Base-by-base conservation (phyloP, 2,888 invertebrate genomes). In the Ochlodes sylvanus region DNA sequence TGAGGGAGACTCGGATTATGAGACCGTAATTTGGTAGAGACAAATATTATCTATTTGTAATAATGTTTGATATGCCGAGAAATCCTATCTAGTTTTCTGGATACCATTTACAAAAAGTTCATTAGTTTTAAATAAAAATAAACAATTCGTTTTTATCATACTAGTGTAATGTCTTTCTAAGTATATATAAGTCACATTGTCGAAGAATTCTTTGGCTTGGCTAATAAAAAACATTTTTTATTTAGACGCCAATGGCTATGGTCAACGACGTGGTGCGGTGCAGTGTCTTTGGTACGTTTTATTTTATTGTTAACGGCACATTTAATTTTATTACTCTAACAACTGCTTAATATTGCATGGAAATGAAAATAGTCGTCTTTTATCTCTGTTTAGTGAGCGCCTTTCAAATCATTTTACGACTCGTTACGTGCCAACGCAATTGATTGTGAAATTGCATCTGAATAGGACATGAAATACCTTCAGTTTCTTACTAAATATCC, bases 231-330 rank as follows among this genome's bases (percentile, higher is more conserved):
- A n/a, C n/a, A n/a, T n/a, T n/a, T 64, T 50, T 64, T 57, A 64
- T 64, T 63, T 68, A 63, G 62, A 56, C 55, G 61, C 69, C 56
- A 41, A 54, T 58, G 63, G 50, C 63, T 63, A 63, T 63, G 57
- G 50, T 42, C 47, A 56, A 54, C 38, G 65, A 63, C 64, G 12
- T 12, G 63, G 69, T 69, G 42, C 56, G 44, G 52, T 50, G 68
- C 58, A 42, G 56, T 44, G 44, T 62, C 55, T 21, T 41, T 44
- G 66, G 52, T 60, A 34, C 68, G 71, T 72, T 64, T 74, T 75
- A 70, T 81, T 82, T 83, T 79, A 79, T 79, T 78, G 75, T 76
- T 82, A 84, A 83, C 84, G 81, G 81, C 74, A 81, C 79, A 76
- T 84, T 84, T n/a, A n/a, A n/a, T n/a, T n/a, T n/a, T 79, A 85